phyloP scores from a whole-genome alignment of 2,888 invertebrate species.

The Papilio demoleus region DNA sequence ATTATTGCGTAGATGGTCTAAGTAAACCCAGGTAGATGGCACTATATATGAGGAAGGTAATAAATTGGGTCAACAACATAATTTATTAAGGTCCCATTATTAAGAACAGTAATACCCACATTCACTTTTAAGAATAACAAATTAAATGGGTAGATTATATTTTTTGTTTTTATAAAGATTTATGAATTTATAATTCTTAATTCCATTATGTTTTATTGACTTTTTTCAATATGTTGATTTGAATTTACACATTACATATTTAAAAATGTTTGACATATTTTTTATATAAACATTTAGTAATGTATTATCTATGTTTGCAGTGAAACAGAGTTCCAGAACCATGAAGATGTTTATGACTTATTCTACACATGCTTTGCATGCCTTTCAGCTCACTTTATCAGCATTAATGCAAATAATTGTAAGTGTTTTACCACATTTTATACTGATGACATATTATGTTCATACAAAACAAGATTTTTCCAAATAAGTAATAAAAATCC shows the following conservation, averaged over 20 bases:
- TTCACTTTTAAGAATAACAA: neutral
- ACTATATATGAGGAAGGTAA: neutral
- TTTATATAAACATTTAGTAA: too few relatives aligned
- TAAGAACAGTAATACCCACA: too few relatives aligned
- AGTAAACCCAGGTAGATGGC: neutral
- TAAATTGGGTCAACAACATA: conserved; percentile 2
- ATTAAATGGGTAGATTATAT: neutral
- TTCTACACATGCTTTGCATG: conserved; percentile 96
- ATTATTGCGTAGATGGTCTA: neutral
- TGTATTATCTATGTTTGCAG: conserved; percentile 77
- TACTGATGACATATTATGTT: neutral
- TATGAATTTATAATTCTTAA: neutral
- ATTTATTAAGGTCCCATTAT: too few relatives aligned
- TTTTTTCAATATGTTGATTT: too few relatives aligned
- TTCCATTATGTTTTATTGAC: neutral
- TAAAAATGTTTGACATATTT: too few relatives aligned
- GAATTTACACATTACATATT: too few relatives aligned
- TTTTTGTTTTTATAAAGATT: neutral
- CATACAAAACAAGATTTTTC: too few relatives aligned
- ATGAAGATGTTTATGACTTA: conserved; percentile 91
- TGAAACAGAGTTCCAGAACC: conserved; percentile 92
- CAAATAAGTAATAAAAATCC: too few relatives aligned
- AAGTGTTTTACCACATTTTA: conserved; percentile 69
- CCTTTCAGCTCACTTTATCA: conserved; percentile 93
- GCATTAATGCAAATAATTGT: conserved; percentile 88